Conservation (phyloP, 1,140 invertebrate species). For the Drosophila albomicans region DNA sequence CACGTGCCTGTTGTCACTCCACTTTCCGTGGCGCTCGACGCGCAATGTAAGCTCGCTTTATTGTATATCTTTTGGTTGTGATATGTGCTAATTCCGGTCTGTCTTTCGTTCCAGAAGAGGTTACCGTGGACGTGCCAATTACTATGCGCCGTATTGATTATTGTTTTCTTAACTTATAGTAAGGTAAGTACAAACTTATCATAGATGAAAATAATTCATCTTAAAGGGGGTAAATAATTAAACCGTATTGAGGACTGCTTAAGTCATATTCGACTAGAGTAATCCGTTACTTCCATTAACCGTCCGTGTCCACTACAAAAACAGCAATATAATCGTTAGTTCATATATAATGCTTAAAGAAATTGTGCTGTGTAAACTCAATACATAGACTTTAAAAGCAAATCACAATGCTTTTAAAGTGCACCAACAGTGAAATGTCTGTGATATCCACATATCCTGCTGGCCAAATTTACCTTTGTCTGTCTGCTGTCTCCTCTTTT, state of each 20-base stretch:
- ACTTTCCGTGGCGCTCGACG: slow-evolving; percentile 79
- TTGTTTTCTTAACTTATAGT: slow-evolving; percentile 80
- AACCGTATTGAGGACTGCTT: neutral
- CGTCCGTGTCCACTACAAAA: slow-evolving; percentile 25
- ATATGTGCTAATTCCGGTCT: slow-evolving; percentile 69
- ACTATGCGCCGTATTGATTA: slow-evolving; percentile 84
- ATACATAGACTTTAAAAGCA: too few relatives aligned
- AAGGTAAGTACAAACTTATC: slow-evolving; percentile 73
- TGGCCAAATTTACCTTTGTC: neutral
- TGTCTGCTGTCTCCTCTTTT: slow-evolving; percentile 9
- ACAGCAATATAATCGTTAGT: neutral
- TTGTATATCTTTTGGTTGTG: neutral
- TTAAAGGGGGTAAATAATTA: neutral
- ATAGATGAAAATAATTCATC: neutral
- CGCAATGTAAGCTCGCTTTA: slow-evolving; percentile 74
- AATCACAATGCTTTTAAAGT: too few relatives aligned
- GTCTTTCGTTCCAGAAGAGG: slow-evolving; percentile 83
- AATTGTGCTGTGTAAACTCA: too few relatives aligned
- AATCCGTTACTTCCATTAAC: neutral
- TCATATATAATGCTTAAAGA: neutral
- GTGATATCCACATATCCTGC: neutral
- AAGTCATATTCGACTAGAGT: neutral
- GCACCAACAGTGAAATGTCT: neutral
- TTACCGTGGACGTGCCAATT: slow-evolving; percentile 84
- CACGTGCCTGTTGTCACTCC: slow-evolving; percentile 88